phyloP scores from a whole-genome alignment of 1,140 invertebrate species.

The Helicoverpa armigera region DNA sequence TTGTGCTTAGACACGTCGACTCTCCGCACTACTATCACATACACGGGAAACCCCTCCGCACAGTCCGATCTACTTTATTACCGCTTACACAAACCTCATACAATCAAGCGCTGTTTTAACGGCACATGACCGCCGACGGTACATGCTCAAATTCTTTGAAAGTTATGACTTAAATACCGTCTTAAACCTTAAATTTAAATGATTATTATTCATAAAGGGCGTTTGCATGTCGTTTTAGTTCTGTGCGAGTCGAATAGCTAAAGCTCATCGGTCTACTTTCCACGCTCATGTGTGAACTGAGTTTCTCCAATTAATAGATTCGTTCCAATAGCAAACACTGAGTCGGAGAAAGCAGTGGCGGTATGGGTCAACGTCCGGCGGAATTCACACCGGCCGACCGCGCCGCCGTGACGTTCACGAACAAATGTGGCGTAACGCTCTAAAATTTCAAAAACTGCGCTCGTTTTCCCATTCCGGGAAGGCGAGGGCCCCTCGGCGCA shows the following conservation, averaged over 20 bases:
- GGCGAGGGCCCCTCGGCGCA: constrained; percentile 56
- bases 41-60: constrained; percentile 5
- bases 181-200: constrained; percentile 11
- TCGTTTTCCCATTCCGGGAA: constrained; percentile 75
- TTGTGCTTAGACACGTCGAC: constrained; percentile 1
- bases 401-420: constrained; percentile 82
- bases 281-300: constrained; percentile 84
- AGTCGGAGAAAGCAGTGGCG: constrained; percentile 80
- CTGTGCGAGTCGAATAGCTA: constrained; percentile 54
- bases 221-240: constrained; percentile 41
- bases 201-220: constrained; percentile 42
- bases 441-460: constrained; percentile 81
- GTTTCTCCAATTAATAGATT: constrained; percentile 87
- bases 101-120: not conserved
- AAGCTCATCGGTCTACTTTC: constrained; percentile 81
- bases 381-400: constrained; percentile 82
- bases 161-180: not conserved
- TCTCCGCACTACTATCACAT: constrained; percentile 13
- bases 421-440: constrained; percentile 84
- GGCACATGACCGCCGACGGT: not conserved
- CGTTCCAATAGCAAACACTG: constrained; percentile 85
- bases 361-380: constrained; percentile 80
- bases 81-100: not conserved
- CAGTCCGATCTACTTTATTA: constrained; percentile 15
- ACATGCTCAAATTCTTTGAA: not conserved